These are phyloP conservation scores for Chelonus formosanus DNA, from an alignment of 2,888 invertebrate genomes.

Conservation along the genomic window DNA sequence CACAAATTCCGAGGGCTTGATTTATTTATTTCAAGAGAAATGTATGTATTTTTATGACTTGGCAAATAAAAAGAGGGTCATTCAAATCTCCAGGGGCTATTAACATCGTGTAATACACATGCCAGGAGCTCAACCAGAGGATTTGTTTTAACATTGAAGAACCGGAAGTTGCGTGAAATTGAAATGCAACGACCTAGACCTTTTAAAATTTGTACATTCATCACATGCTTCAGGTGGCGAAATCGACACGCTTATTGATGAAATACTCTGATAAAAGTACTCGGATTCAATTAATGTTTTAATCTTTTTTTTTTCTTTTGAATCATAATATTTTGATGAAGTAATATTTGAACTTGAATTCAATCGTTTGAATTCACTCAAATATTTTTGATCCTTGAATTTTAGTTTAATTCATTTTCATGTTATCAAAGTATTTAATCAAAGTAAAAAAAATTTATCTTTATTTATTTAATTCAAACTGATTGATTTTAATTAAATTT, in stretches of 20 bases:
- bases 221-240: neutral
- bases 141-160: constrained; percentile 6
- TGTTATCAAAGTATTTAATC: neutral
- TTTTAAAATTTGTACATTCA: constrained; percentile 13
- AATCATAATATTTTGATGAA: neutral
- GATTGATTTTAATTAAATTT: neutral
- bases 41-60: too few relatives aligned
- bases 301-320: constrained; percentile 10
- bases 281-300: neutral
- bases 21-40: neutral
- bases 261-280: constrained; percentile 5
- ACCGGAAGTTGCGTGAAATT: constrained; percentile 27
- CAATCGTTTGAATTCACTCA: too few relatives aligned
- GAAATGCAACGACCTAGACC: constrained; percentile 27
- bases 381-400: too few relatives aligned
- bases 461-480: neutral
- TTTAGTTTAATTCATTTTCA: neutral
- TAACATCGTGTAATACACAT: too few relatives aligned
- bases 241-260: neutral
- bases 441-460: neutral
- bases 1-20: neutral
- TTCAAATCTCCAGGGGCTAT: too few relatives aligned
- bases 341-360: neutral
- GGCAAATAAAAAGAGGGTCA: too few relatives aligned
- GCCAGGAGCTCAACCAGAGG: too few relatives aligned